phyloP scores from a whole-genome alignment of 2,888 invertebrate species.

The Lottia scabra region DNA sequence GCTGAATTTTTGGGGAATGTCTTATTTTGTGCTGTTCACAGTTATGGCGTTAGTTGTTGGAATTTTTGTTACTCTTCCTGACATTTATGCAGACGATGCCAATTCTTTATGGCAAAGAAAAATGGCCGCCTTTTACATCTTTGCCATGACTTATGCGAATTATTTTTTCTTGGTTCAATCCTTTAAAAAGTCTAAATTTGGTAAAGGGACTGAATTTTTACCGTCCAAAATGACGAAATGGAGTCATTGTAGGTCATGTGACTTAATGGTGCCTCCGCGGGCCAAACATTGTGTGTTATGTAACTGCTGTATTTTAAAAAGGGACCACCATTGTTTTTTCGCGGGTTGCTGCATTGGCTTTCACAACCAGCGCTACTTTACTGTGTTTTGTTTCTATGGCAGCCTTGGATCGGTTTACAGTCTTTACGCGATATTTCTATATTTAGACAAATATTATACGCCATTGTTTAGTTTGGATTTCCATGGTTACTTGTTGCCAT shows the following conservation, averaged over 20 bases:
- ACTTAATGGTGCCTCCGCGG: constrained; percentile 51
- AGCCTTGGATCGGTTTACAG: constrained; percentile 43
- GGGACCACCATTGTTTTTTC: constrained; percentile 71
- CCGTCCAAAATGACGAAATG: constrained; percentile 28
- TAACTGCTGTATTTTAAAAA: constrained; percentile 66
- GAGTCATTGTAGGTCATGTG: constrained; percentile 49
- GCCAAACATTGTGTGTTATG: constrained; percentile 70
- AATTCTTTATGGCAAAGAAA: constrained; percentile 26
- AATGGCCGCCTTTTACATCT: constrained; percentile 39
- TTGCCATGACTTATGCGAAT: constrained; percentile 41
- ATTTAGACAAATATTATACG: constrained; percentile 43
- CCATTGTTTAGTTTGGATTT: constrained; percentile 40
- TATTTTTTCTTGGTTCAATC: constrained; percentile 41
- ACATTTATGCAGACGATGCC: constrained; percentile 27
- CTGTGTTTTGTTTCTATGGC: constrained; percentile 64
- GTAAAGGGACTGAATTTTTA: not conserved
- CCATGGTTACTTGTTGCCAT: constrained; percentile 50
- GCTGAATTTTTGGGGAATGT: constrained; percentile 39
- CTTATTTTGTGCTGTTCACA: constrained; percentile 41
- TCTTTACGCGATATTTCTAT: constrained; percentile 37
- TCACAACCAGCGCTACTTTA: constrained; percentile 70
- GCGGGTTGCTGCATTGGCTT: constrained; percentile 69
- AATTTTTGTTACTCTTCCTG: constrained; percentile 41
- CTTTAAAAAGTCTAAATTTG: constrained; percentile 32
- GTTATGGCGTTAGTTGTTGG: constrained; percentile 33